These are phyloP conservation scores for Clinocottus analis DNA, from an alignment of 2,113 vertebrate species.

Conservation along the genomic window DNA sequence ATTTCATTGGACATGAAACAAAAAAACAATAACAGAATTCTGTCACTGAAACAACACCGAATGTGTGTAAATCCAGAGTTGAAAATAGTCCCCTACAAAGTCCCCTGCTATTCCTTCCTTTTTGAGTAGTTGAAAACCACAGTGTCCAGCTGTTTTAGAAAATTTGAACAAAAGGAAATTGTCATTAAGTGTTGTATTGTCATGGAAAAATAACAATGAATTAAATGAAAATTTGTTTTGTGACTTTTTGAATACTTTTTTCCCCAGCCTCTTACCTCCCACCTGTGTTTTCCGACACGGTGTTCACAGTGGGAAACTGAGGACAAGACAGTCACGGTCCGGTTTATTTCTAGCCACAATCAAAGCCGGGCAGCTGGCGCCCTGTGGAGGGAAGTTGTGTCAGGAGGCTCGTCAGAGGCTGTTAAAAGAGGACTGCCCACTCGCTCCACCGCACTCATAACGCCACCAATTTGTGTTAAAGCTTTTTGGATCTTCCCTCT, in stretches of 20 bases:
- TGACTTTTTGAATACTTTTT: conserved; percentile 1
- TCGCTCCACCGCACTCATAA: conserved; percentile 41
- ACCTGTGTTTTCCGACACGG: conserved; percentile 26
- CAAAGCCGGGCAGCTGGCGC: conserved; percentile 59
- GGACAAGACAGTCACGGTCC: conserved; percentile 30
- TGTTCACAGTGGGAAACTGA: conserved; percentile 22
- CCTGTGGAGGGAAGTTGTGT: conserved; percentile 53
- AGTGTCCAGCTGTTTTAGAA: background rate
- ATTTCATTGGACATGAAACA: background rate
- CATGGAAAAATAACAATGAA: too few species aligned
- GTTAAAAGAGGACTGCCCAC: conserved; percentile 35
- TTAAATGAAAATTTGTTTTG: too few species aligned
- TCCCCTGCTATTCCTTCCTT: too few species aligned
- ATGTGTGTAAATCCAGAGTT: background rate
- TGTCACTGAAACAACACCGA: background rate
- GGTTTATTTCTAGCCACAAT: conserved; percentile 69
- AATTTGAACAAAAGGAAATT: too few species aligned
- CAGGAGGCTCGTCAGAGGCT: conserved; percentile 39
- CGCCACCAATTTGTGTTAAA: conserved; percentile 72
- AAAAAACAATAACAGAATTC: background rate
- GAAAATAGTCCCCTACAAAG: conserved; percentile 1
- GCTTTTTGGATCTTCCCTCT: conserved; percentile 49
- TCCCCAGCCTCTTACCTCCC: background rate
- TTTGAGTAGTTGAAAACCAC: background rate
- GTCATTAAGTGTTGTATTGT: too few species aligned